phyloP scores from a whole-genome alignment of 2,113 vertebrate genomes.

The Xyliphius kryptos region DNA sequence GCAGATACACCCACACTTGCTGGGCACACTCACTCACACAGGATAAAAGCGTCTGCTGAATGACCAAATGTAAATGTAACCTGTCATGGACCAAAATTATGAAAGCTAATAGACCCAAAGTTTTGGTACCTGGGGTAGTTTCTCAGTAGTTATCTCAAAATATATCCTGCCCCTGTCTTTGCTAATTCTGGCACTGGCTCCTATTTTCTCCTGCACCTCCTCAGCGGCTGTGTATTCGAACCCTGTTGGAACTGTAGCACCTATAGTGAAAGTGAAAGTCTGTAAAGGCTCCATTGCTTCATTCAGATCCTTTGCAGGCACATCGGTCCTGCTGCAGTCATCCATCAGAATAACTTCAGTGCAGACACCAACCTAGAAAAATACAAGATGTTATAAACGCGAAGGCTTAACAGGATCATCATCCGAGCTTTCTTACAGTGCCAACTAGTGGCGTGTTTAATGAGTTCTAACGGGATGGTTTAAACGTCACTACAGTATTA shows the following conservation, averaged over 20 bases:
- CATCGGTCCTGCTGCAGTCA: not conserved
- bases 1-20: too few species aligned
- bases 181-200: conserved; percentile 73
- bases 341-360: not conserved
- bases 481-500: too few species aligned
- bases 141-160: conserved; percentile 76
- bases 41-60: too few species aligned
- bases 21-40: too few species aligned
- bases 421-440: not conserved
- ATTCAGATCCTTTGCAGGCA: not conserved
- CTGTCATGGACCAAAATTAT: too few species aligned
- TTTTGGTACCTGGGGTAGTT: conserved; percentile 79
- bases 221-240: conserved; percentile 87
- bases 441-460: not conserved
- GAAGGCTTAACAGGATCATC: not conserved
- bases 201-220: conserved; percentile 87
- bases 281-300: conserved; percentile 7
- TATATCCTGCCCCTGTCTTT: conserved; percentile 90
- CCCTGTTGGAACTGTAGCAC: conserved; percentile 91
- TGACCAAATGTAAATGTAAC: too few species aligned
- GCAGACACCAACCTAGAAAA: not conserved
- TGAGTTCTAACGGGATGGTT: not conserved
- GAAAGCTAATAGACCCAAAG: too few species aligned
- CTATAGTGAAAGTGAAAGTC: conserved; percentile 65
- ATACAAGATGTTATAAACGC: not conserved